A percentile compares a stretch with the other conserved stretches of the same genome.
These are phyloP conservation scores for Coelinius sp. DNA, from an alignment of 2,888 invertebrate species.

Conservation along the genomic window DNA sequence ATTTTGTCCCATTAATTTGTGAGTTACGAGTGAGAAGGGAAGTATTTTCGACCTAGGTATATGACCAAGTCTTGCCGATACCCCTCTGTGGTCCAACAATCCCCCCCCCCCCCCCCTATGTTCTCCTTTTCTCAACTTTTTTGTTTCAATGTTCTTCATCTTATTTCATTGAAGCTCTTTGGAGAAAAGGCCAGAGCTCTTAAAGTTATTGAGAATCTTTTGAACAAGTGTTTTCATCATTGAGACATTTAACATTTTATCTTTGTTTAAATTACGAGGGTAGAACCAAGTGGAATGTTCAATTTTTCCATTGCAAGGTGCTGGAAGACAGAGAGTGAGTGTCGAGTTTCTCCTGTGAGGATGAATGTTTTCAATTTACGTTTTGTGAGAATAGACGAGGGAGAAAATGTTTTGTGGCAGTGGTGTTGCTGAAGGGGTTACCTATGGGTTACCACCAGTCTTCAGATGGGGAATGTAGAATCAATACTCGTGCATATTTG, in stretches of 20 bases:
- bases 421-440: background rate
- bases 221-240: constrained; percentile 13
- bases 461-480: background rate
- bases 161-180: background rate
- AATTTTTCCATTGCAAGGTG: constrained; percentile 7
- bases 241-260: background rate
- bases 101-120: background rate
- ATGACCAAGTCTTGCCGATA: background rate
- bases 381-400: constrained; percentile 35
- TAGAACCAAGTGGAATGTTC: constrained; percentile 7
- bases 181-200: background rate
- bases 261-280: constrained; percentile 7
- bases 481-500: background rate
- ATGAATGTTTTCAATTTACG: constrained; percentile 56
- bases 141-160: background rate
- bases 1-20: background rate
- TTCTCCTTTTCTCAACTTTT: background rate
- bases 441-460: background rate
- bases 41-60: too few species aligned
- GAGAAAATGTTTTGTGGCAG: constrained; percentile 1
- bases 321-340: constrained; percentile 8
- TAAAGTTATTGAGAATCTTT: constrained; percentile 2
- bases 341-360: constrained; percentile 41
- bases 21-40: too few species aligned
- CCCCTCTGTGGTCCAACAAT: background rate